phyloP scores from a whole-genome alignment of 1,140 invertebrate species.

The Tetragnatha versicolor region DNA sequence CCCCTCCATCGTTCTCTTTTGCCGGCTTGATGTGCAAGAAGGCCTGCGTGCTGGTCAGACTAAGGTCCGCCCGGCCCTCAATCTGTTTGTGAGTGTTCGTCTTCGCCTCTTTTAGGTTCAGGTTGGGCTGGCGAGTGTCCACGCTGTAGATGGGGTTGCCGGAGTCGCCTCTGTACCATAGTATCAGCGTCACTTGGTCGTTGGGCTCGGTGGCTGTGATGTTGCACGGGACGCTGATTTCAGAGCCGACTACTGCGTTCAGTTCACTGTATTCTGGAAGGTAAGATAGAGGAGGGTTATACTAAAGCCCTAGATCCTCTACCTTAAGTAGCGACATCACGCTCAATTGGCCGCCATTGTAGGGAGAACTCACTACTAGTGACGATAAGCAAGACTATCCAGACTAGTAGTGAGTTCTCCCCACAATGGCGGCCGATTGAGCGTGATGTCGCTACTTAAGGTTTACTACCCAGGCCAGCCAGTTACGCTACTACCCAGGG shows the following conservation, averaged over 20 bases:
- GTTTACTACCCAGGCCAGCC: too few species aligned
- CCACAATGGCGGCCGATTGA: too few species aligned
- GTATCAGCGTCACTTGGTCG: constrained; percentile 86
- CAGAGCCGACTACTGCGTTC: constrained; percentile 35
- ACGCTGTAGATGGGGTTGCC: constrained; percentile 79
- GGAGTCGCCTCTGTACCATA: constrained; percentile 85
- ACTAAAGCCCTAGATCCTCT: too few species aligned
- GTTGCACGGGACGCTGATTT: constrained; percentile 75
- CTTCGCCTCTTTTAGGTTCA: constrained; percentile 40
- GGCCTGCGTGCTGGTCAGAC: constrained; percentile 66
- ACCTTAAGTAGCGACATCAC: too few species aligned
- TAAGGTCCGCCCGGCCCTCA: constrained; percentile 49
- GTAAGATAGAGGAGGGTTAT: too few species aligned
- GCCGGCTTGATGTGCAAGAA: constrained; percentile 75
- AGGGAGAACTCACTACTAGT: too few species aligned
- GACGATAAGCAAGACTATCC: too few species aligned
- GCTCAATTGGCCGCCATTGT: too few species aligned
- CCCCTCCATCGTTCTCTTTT: constrained; percentile 49
- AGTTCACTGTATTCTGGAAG: constrained; percentile 50
- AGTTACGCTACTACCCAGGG: too few species aligned
- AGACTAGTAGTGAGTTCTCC: too few species aligned
- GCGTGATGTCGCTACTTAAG: too few species aligned
- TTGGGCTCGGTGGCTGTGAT: constrained; percentile 76
- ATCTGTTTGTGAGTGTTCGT: constrained; percentile 54
- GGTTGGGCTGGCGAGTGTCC: constrained; percentile 55